Evolutionary conservation across 2,113 vertebrate species (phyloP).

Genomic region (Hystrix brachyura): DNA sequence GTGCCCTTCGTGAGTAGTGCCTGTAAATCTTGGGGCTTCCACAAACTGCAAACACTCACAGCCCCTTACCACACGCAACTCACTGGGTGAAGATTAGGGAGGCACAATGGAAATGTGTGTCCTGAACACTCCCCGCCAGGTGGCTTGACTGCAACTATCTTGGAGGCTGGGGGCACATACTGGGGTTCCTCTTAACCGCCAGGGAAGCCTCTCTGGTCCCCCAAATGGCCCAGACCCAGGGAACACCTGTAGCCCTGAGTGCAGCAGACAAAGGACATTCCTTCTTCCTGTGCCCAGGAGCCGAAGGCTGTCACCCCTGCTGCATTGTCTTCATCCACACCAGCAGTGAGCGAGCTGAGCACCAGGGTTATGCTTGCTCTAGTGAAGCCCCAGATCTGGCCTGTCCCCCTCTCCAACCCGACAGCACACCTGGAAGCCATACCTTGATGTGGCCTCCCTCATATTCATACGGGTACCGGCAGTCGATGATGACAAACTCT

Average conservation of each 20-base stretch:
- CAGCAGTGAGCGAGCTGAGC: not conserved
- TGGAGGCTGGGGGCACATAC: too few species aligned
- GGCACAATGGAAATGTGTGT: not conserved
- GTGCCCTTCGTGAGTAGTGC: not conserved
- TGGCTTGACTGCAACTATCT: not conserved
- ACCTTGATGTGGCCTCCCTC: constrained; percentile 98
- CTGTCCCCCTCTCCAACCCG: not conserved
- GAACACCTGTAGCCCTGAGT: not conserved
- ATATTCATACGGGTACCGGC: constrained; percentile 97
- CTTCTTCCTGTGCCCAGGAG: not conserved
- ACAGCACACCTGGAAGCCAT: not conserved
- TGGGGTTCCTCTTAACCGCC: too few species aligned
- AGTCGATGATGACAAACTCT: constrained; percentile 94
- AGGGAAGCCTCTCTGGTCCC: too few species aligned
- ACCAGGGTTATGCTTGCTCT: not conserved
- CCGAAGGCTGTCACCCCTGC: not conserved
- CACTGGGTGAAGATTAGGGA: not conserved
- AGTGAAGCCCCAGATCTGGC: not conserved
- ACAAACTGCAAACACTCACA: not conserved
- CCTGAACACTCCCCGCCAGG: not conserved
- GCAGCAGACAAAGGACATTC: not conserved
- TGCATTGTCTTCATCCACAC: not conserved
- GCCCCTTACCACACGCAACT: not conserved
- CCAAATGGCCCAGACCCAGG: too few species aligned
- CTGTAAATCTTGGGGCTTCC: not conserved